Evolutionary conservation across 2,113 vertebrate genomes (phyloP).

Genomic region (Aythya baeri): DNA sequence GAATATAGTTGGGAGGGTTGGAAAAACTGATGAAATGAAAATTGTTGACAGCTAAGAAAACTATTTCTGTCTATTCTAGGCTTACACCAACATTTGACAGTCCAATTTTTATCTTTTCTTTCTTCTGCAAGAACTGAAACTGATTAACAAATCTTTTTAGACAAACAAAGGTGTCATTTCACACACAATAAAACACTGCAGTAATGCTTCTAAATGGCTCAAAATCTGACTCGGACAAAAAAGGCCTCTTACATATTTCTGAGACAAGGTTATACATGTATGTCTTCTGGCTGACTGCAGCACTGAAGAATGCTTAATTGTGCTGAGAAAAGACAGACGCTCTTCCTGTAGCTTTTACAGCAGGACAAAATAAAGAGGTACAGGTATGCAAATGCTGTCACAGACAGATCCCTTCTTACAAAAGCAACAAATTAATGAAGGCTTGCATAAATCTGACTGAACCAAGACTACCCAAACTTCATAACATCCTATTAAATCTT

Average conservation of each 20-base stretch:
- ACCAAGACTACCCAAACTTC: neutral
- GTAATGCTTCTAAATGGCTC: neutral
- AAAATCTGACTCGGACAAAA: slow-evolving; percentile 44
- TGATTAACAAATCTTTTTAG: neutral
- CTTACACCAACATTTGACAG: neutral
- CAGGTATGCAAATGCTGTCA: neutral
- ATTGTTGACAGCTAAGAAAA: neutral
- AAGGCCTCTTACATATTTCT: slow-evolving; percentile 72
- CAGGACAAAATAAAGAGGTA: slow-evolving; percentile 56
- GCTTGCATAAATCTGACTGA: neutral
- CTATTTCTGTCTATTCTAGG: neutral
- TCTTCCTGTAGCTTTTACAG: slow-evolving; percentile 77
- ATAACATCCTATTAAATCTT: neutral
- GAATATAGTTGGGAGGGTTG: neutral
- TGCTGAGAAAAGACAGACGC: slow-evolving; percentile 77
- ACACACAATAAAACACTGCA: neutral
- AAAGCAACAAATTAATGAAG: neutral
- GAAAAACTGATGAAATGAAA: neutral
- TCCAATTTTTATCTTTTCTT: neutral
- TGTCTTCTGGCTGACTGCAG: slow-evolving; percentile 69
- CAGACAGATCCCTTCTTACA: slow-evolving; percentile 58
- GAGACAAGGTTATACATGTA: slow-evolving; percentile 58
- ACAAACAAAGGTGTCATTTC: neutral
- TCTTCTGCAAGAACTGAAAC: neutral
- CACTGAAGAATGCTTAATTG: slow-evolving; percentile 72